phyloP scores from a whole-genome alignment of 2,113 vertebrate genomes.

The Pedionomus torquatus region DNA sequence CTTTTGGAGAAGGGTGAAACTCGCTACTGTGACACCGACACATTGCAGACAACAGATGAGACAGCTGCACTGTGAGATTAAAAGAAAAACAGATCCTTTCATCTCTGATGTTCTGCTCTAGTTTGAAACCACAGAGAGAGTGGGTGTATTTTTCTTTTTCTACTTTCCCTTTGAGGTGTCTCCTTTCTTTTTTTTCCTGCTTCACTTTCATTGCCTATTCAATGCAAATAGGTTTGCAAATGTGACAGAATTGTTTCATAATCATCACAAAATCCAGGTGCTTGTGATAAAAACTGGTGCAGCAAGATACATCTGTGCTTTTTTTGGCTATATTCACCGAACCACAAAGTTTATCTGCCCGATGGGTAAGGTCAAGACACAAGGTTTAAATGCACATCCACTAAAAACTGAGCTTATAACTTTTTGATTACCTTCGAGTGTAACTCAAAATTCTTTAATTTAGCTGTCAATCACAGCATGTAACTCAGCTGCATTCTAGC shows the following conservation, averaged over 20 bases:
- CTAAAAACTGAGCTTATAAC: not conserved
- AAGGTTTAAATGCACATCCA: not conserved
- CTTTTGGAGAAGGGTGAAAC: slow-evolving; percentile 28
- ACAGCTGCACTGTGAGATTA: slow-evolving; percentile 37
- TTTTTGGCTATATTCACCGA: not conserved
- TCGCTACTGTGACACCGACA: not conserved
- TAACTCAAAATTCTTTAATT: not conserved
- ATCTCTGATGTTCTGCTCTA: slow-evolving; percentile 3
- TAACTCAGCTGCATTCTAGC: not conserved
- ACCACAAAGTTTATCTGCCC: not conserved
- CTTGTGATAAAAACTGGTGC: not conserved
- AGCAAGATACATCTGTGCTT: not conserved
- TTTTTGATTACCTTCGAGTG: not conserved
- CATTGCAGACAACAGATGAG: not conserved
- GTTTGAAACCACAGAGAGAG: slow-evolving; percentile 21
- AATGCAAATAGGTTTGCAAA: slow-evolving; percentile 19
- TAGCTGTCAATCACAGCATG: not conserved
- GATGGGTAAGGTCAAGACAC: not conserved
- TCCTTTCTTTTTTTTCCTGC: not conserved
- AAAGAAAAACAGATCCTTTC: slow-evolving; percentile 38
- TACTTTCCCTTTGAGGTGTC: slow-evolving; percentile 3
- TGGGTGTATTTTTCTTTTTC: slow-evolving; percentile 23
- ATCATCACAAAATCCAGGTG: not conserved
- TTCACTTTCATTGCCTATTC: not conserved
- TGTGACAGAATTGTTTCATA: not conserved